Evolutionary conservation across 2,113 vertebrate species (phyloP).

Genomic region (Laterallus jamaicensis): DNA sequence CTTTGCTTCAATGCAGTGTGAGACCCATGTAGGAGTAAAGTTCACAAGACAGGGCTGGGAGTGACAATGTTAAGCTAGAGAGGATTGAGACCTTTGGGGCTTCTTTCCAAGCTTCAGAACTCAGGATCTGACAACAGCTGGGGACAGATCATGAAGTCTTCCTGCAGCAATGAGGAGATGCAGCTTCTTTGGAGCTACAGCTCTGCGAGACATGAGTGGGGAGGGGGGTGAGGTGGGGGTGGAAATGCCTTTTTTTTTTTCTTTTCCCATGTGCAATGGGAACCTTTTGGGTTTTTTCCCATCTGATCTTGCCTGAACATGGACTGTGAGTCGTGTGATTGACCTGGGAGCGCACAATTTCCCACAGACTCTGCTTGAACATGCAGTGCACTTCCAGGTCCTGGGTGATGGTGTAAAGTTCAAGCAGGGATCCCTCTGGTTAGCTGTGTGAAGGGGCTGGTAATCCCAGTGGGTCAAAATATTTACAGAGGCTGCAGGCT

Average conservation of each 20-base stretch:
- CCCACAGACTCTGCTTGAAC: slow-evolving; percentile 10
- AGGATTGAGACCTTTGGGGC: neutral
- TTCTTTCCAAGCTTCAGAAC: neutral
- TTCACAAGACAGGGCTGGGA: neutral
- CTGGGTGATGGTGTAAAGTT: neutral
- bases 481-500: slow-evolving; percentile 48
- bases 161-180: neutral
- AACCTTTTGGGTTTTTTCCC: neutral
- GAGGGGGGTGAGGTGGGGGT: neutral
- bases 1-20: neutral
- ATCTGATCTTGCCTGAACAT: neutral
- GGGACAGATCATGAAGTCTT: neutral
- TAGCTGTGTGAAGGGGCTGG: neutral
- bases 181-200: neutral
- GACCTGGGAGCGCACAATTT: neutral
- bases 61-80: neutral
- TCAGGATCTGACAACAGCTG: neutral
- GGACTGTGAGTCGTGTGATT: neutral
- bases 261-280: neutral
- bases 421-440: neutral
- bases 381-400: neutral
- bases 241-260: neutral
- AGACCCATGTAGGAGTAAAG: neutral
- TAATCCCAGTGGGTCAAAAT: slow-evolving; percentile 32
- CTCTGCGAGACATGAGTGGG: neutral